Base-by-base conservation (phyloP, 2,888 invertebrate species). In the Allacma fusca region DNA sequence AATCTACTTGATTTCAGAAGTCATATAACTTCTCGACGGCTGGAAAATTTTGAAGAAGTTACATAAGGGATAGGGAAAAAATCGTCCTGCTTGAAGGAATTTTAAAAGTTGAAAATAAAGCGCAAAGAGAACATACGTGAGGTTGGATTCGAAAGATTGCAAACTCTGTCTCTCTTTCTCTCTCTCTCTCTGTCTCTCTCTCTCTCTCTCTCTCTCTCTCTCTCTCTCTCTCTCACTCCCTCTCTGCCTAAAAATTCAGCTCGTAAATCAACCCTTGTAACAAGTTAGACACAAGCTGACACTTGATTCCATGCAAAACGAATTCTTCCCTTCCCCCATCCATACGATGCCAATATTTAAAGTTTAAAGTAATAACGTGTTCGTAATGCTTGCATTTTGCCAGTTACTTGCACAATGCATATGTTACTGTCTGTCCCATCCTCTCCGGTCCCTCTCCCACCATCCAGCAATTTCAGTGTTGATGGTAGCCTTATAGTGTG, bases 271-370 rank as follows among this genome's bases (percentile, higher is more conserved):
- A 81, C 80, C 78, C 78, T 78, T 72, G 80, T 80, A 80, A 78
- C 80, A 81, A 81, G 75, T 80, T 79, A 79, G 82, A 81, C 69
- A 69, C 69, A 79, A 73, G 80, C 78, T 83, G 83, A 83, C 83
- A 83, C 79, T 83, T 83, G 81, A 81, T 83, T 83, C 80, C 78
- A 75, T 78, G 73, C 78, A 80, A 82, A 82, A 80, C 81, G 80
- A 81, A 82, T 82, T 82, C 79, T 79, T 70, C 62, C 62, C 76
- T 68, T 72, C 71, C 74, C 75, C 76, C 75, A 44, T 75, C 26
- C 77, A 70, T 71, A 77, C 76, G 75, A 79, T 82, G 78, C 80
- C 80, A 80, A 81, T 82, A 81, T 78, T 79, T 75, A 65, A 79
- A 77, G 67, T 75, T 75, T 78, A 43, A 70, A 72, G 72, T 72